These are phyloP conservation scores for Microtus ochrogaster DNA, from an alignment of 2,113 vertebrate genomes.

Conservation along the genomic window DNA sequence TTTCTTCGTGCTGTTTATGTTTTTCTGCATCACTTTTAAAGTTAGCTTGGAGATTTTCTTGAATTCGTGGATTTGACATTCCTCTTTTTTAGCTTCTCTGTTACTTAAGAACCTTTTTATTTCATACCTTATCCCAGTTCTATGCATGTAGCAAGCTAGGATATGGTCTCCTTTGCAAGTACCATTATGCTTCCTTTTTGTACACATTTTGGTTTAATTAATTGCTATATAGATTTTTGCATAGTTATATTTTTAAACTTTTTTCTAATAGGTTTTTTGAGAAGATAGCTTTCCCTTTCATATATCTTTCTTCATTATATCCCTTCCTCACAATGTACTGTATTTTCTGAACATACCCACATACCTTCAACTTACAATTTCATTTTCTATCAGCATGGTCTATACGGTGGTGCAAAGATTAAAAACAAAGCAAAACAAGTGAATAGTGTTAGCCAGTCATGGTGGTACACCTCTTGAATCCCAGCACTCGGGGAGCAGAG, in stretches of 20 bases:
- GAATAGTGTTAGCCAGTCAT: background rate
- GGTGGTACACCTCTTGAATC: background rate
- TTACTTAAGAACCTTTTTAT: constrained; percentile 31
- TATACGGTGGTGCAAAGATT: background rate
- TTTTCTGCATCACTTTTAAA: background rate
- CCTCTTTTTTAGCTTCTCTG: constrained; percentile 10
- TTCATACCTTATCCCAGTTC: background rate
- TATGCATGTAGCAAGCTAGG: background rate
- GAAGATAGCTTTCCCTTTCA: background rate
- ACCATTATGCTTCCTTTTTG: background rate
- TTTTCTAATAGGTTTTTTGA: background rate
- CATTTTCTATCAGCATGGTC: background rate
- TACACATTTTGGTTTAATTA: background rate
- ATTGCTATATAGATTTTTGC: background rate
- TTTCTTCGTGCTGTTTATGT: background rate
- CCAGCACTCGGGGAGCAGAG: background rate
- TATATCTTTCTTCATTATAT: background rate
- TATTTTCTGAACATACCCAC: background rate
- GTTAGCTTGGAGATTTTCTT: constrained; percentile 22
- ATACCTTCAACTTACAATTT: background rate
- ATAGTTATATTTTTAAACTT: background rate
- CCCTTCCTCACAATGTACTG: background rate
- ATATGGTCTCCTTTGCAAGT: background rate
- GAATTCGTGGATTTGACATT: background rate
- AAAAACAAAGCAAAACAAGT: background rate